Base-by-base conservation (phyloP, 2,888 invertebrate species). In the Terebella lapidaria region DNA sequence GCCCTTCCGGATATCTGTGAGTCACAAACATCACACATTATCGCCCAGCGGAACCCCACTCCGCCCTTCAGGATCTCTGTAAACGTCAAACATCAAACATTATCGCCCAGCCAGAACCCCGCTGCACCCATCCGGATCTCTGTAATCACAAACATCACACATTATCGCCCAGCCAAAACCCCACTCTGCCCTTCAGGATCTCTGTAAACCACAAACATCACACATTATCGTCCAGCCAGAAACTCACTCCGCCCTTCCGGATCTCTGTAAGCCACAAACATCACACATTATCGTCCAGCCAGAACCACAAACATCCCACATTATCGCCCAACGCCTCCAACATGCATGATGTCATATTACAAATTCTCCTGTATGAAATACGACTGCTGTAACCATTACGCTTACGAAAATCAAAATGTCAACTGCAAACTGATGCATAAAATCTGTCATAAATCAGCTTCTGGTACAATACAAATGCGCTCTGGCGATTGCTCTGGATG, bases 41-140 rank as follows among this genome's bases (percentile, higher is more conserved):
- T n/a, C 67, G 10, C 67, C 67, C 2, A 67, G 49, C 67, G 66
- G 55, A 63, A 67, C 1, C 67, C 67, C 3, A 60, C 42, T 42
- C 54, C 58, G 42, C 58, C 62, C 15, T 45, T 51, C 15, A 51
- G 58, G 42, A 59, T 42, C 3, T 58, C 63, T 61, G 57, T 2
- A 42, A 53, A 15, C 20, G n/a, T 29, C 49, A 49, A 22, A n/a
- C 10, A 24, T 10, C 35, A 35, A 18, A 35, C n/a, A n/a, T n/a
- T n/a, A n/a, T n/a, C 67, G 10, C 67, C 67, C 2, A 67, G 49
- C 67, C 67, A 67, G 55, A 63, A 67, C 1, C 67, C 67, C 3
- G 58, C 42, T 42, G 57, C 58, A 42, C 58, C 62, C 15, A 42
- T 51, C 15, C 54, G 58, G 42, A 59, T 42, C 3, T 58, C 63